Conservation (phyloP, 2,797 vertebrate species). For the Mus minutoides region DNA sequence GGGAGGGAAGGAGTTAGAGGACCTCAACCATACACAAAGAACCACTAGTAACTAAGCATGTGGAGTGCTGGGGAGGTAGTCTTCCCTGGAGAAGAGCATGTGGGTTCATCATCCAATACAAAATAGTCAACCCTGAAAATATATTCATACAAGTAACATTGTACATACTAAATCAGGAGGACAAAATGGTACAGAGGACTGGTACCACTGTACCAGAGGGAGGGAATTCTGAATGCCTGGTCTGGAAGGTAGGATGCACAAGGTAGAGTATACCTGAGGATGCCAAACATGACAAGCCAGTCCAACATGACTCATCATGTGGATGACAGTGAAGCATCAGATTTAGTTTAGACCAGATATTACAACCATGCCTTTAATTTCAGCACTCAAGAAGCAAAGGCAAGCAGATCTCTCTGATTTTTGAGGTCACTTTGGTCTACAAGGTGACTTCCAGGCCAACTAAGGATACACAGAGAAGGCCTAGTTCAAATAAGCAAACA, state of each 20-base stretch:
- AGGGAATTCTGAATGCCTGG: not conserved
- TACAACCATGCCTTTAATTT: not conserved
- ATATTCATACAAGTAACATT: not conserved
- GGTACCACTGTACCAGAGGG: too few relatives aligned
- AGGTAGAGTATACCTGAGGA: accelerated
- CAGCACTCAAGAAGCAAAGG: not conserved
- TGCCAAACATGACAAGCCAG: not conserved
- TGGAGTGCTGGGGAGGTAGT: not conserved
- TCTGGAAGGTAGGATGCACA: not conserved
- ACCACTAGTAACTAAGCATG: not conserved
- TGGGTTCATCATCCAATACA: too few relatives aligned
- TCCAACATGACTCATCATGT: not conserved
- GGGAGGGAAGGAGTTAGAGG: not conserved
- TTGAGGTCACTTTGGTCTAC: not conserved
- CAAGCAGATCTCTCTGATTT: not conserved
- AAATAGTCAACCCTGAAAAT: not conserved
- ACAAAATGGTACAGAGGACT: not conserved
- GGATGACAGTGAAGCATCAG: not conserved
- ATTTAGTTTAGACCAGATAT: not conserved
- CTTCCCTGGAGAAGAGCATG: not conserved
- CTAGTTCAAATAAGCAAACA: not conserved
- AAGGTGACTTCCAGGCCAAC: too few relatives aligned
- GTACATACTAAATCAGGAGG: not conserved
- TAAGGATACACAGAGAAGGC: not conserved
- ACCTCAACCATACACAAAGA: not conserved